Evolutionary conservation across 2,113 vertebrate genomes (phyloP).

Genomic region (Gallinago media): DNA sequence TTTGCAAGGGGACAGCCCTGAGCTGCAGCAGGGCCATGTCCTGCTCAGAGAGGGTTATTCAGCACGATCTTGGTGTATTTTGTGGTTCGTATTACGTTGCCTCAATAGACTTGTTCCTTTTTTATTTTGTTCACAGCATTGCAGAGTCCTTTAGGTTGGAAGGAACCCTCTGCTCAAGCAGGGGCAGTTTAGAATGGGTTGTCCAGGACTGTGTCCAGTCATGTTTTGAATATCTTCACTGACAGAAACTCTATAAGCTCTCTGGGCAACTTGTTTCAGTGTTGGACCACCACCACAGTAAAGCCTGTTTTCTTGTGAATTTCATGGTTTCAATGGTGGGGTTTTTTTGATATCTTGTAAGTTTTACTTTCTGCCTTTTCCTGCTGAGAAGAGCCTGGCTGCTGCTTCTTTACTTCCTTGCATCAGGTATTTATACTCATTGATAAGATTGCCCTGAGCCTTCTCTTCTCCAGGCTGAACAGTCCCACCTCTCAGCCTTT

Average conservation of each 20-base stretch:
- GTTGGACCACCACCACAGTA: accelerated
- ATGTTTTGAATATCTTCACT: background rate
- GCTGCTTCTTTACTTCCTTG: background rate
- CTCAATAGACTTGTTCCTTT: background rate
- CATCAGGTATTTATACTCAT: background rate
- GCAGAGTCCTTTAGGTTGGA: background rate
- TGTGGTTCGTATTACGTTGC: accelerated
- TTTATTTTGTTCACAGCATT: accelerated
- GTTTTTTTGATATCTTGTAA: background rate
- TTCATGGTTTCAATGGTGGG: no score
- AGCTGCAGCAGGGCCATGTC: background rate
- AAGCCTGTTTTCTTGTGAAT: background rate
- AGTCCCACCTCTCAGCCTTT: background rate
- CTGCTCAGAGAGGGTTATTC: background rate
- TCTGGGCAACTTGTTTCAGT: background rate
- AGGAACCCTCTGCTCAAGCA: background rate
- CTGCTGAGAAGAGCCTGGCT: background rate
- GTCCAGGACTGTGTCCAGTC: background rate
- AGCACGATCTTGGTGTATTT: background rate
- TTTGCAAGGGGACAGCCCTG: background rate
- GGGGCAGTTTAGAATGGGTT: background rate
- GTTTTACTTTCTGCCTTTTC: background rate
- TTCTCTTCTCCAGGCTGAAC: background rate
- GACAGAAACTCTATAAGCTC: background rate
- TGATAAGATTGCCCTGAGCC: background rate